Conservation (phyloP, 2,113 vertebrate species). For the Eidolon helvum region DNA sequence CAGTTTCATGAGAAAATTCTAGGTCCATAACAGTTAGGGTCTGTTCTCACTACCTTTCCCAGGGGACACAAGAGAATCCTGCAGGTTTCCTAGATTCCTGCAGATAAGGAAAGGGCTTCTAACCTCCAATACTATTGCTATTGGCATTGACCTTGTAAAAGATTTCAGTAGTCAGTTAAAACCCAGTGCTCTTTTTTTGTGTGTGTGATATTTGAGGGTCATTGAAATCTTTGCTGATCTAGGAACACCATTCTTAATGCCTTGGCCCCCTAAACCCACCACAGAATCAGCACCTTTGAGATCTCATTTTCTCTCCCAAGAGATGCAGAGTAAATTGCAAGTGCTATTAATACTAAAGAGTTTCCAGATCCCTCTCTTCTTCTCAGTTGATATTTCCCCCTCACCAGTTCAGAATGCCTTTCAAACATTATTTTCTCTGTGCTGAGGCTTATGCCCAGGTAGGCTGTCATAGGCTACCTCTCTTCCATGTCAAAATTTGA, state of each 20-base stretch:
- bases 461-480: background rate
- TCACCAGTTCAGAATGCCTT: no score
- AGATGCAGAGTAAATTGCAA: background rate
- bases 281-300: background rate
- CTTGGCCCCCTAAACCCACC: background rate
- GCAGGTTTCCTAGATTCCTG: background rate
- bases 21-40: no score
- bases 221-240: background rate
- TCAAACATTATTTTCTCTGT: background rate
- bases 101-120: no score
- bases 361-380: background rate
- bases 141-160: background rate
- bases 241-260: background rate
- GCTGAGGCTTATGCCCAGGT: background rate
- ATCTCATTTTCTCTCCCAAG: background rate
- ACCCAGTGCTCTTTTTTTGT: no score
- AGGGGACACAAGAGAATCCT: background rate
- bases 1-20: background rate
- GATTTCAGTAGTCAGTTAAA: background rate
- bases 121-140: no score
- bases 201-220: background rate
- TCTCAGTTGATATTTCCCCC: accelerated
- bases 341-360: background rate
- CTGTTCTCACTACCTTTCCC: background rate
- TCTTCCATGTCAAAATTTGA: background rate